Conservation (phyloP, 2,113 vertebrate species). For the Piliocolobus tephrosceles region DNA sequence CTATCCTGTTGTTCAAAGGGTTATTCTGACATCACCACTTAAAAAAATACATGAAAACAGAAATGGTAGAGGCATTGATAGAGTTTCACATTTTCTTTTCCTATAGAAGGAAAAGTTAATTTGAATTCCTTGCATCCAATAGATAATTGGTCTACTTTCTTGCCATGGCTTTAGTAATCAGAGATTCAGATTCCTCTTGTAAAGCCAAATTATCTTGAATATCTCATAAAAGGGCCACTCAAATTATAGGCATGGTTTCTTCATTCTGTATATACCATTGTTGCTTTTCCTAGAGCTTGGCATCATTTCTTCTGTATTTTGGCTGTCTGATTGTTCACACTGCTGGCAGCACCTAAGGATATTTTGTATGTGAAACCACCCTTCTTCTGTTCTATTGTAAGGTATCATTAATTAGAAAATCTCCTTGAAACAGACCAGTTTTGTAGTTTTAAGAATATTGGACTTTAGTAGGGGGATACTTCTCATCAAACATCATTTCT, state of each 20-base stretch:
- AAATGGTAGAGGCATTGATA: background rate
- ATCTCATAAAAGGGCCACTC: background rate
- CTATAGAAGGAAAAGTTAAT: background rate
- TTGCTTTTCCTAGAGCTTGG: background rate
- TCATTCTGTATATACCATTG: background rate
- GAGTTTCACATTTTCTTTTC: background rate
- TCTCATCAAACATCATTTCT: background rate
- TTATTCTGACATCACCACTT: background rate
- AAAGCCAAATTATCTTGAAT: background rate
- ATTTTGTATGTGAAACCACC: background rate
- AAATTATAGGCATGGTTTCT: background rate
- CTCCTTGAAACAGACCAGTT: background rate
- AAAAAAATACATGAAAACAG: background rate
- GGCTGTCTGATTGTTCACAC: background rate
- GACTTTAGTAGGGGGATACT: background rate
- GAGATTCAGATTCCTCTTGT: background rate
- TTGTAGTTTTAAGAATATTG: background rate
- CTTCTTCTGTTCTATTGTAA: background rate
- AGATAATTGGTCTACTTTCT: slow-evolving; percentile 46
- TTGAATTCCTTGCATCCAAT: background rate
- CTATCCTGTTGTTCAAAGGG: background rate
- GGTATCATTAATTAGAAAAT: background rate
- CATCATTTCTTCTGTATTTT: background rate
- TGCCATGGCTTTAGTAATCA: background rate
- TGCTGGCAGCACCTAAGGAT: background rate